A percentile compares a stretch with the other conserved stretches of the same genome.
Conservation (phyloP, 1,140 invertebrate species). For the Drosophila ananassae region DNA sequence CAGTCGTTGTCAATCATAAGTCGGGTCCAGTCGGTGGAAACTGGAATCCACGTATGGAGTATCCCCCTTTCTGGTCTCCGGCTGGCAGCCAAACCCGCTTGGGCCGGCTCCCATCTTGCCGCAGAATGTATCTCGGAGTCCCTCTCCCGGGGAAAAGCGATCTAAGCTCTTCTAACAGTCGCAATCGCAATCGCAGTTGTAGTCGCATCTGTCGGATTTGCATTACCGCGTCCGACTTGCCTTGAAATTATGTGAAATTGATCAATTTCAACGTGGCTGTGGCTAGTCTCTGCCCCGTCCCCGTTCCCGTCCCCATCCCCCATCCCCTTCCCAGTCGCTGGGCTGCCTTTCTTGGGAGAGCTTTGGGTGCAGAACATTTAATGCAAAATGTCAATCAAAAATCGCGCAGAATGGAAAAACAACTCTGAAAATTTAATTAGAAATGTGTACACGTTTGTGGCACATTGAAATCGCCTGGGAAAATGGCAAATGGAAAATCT, state of each 20-base stretch:
- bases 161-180: conserved; percentile 70
- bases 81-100: not conserved
- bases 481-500: conserved; percentile 57
- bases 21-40: conserved; percentile 9
- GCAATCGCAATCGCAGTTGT: conserved; percentile 16
- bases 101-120: not conserved
- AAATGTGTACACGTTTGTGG: conserved; percentile 53
- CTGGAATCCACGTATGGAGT: not conserved
- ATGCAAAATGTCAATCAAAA: conserved; percentile 82
- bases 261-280: conserved; percentile 77
- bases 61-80: not conserved
- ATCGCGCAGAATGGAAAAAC: conserved; percentile 66
- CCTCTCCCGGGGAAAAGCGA: conserved; percentile 1
- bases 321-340: no score
- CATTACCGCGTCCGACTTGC: conserved; percentile 78
- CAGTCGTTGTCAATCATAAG: conserved; percentile 77
- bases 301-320: not conserved
- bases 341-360: not conserved
- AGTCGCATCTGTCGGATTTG: conserved; percentile 81
- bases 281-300: not conserved
- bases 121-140: not conserved
- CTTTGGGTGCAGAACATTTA: conserved; percentile 57
- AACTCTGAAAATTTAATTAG: conserved; percentile 79
- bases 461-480: conserved; percentile 55
- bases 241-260: conserved; percentile 83